These are phyloP conservation scores for Pterois miles DNA, from an alignment of 2,797 vertebrate genomes.

Conservation along the genomic window DNA sequence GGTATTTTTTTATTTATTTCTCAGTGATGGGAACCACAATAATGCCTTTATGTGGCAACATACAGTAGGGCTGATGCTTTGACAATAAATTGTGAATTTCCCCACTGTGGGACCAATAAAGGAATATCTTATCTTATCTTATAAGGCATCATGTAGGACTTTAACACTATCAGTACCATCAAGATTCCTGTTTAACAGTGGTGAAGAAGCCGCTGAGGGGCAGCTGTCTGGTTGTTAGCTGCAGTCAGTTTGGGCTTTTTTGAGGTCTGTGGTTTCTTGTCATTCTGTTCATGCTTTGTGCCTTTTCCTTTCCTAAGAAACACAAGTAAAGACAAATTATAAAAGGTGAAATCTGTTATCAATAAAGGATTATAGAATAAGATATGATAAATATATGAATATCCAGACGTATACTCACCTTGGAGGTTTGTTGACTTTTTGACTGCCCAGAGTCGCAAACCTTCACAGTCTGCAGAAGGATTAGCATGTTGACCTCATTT, in stretches of 20 bases:
- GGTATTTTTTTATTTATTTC: background rate
- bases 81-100: too few species aligned
- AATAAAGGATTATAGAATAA: fast-evolving
- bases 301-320: constrained; percentile 63
- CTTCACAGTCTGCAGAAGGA: constrained; percentile 77
- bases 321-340: constrained; percentile 1
- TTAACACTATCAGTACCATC: background rate
- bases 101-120: too few species aligned
- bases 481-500: background rate
- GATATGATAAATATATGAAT: too few species aligned
- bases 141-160: too few species aligned
- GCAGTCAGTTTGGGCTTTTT: constrained; percentile 46
- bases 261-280: constrained; percentile 30
- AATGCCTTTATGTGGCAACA: background rate
- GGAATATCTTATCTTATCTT: too few species aligned
- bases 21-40: background rate
- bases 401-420: constrained; percentile 31
- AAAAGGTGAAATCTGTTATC: background rate
- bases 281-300: constrained; percentile 46
- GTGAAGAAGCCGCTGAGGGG: constrained; percentile 74
- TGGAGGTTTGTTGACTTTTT: constrained; percentile 23
- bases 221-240: constrained; percentile 59
- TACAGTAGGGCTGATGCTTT: background rate
- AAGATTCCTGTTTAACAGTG: constrained; percentile 61
- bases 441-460: constrained; percentile 62